Evolutionary conservation across 2,888 invertebrate species (phyloP).

Genomic region (Epicampocera succincta): DNA sequence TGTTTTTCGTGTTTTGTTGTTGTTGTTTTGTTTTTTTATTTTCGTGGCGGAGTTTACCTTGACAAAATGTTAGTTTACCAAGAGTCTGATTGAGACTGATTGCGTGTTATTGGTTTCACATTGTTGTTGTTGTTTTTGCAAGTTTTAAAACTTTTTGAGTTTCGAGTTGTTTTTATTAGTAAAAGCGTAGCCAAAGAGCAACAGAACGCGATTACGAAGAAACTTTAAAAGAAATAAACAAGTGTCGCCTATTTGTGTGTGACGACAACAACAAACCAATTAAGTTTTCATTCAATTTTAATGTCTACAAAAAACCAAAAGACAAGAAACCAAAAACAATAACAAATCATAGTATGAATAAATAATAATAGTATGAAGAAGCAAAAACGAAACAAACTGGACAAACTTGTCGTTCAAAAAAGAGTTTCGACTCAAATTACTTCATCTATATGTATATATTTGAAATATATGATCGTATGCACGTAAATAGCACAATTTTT

Average conservation of each 20-base stretch:
- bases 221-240: constrained; percentile 40
- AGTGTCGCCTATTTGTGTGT: constrained; percentile 22
- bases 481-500: no score
- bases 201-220: not conserved
- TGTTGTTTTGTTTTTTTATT: constrained; percentile 9
- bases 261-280: not conserved
- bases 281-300: constrained; percentile 18
- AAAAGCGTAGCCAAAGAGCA: constrained; percentile 6
- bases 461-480: no score
- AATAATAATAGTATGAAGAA: constrained; percentile 8
- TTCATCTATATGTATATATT: constrained; percentile 6
- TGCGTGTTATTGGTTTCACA: not conserved
- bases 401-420: constrained; percentile 56
- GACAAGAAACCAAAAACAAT: not conserved
- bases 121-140: not conserved
- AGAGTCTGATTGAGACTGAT: constrained; percentile 16
- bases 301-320: constrained; percentile 9
- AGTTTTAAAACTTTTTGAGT: not conserved
- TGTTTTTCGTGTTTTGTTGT: not conserved
- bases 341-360: not conserved
- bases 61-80: constrained; percentile 54
- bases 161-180: not conserved
- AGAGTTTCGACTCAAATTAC: constrained; percentile 46
- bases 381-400: constrained; percentile 44
- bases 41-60: constrained; percentile 59